Conservation (phyloP, 2,797 vertebrate species). For the Dallia pectoralis region DNA sequence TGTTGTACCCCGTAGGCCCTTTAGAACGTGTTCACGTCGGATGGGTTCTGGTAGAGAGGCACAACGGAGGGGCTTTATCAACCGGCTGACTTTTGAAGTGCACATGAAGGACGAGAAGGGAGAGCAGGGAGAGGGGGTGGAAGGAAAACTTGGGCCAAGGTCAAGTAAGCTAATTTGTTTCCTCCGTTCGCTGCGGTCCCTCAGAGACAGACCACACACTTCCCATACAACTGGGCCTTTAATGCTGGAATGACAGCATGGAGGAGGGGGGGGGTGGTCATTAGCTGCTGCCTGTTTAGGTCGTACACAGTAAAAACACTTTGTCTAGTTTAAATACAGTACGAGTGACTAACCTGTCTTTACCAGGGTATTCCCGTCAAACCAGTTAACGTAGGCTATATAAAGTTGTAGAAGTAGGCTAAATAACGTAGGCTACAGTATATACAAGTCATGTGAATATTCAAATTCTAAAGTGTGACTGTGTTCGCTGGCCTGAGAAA, state of each 20-base stretch:
- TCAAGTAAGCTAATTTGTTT: slow-evolving; percentile 83
- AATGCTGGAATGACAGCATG: slow-evolving; percentile 65
- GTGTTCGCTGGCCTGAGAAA: no score
- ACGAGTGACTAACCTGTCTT: neutral
- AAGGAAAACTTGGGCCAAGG: slow-evolving; percentile 77
- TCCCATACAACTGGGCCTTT: slow-evolving; percentile 67
- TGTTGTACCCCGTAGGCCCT: slow-evolving; percentile 37
- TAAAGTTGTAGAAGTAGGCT: no score
- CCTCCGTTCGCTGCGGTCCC: slow-evolving; percentile 70
- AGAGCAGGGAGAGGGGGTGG: slow-evolving; percentile 39
- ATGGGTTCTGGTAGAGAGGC: slow-evolving; percentile 49
- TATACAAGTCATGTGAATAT: no score
- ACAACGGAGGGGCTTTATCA: slow-evolving; percentile 66
- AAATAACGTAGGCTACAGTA: no score
- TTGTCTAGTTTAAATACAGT: neutral
- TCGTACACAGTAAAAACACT: slow-evolving; percentile 30
- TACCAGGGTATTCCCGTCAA: no score
- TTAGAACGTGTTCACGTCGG: slow-evolving; percentile 45
- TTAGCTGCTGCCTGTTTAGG: slow-evolving; percentile 47
- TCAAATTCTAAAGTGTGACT: no score
- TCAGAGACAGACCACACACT: slow-evolving; percentile 76
- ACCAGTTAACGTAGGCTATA: no score
- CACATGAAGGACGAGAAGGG: slow-evolving; percentile 40
- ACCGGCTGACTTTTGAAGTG: slow-evolving; percentile 76
- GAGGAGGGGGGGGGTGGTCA: slow-evolving; percentile 60